These are phyloP conservation scores for Phenganax subtilis DNA, from an alignment of 92 coral and sea anemone species.

Conservation along the genomic window DNA sequence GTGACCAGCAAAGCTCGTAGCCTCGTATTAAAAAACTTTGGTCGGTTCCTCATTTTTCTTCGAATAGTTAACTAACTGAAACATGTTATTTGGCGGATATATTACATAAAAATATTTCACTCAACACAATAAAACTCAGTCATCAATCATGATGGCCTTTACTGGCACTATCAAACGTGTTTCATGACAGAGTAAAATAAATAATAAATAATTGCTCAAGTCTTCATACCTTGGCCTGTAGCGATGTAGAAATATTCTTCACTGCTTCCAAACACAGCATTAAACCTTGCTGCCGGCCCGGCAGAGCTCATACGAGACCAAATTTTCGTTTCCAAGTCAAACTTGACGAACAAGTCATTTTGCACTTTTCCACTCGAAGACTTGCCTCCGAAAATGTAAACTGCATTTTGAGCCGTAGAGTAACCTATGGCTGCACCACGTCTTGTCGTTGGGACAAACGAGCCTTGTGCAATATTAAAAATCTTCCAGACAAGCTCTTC, in stretches of 20 bases:
- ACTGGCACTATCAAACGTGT: too few relatives aligned
- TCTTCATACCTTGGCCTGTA: conserved; percentile 59
- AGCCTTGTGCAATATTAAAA: not conserved
- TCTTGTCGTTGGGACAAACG: conserved; percentile 40
- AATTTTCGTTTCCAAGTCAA: conserved; percentile 35
- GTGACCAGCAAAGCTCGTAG: too few relatives aligned
- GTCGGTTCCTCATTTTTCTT: too few relatives aligned
- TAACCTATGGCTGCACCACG: conserved; percentile 73
- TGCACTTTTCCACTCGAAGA: conserved; percentile 10
- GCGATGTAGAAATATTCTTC: conserved; percentile 55
- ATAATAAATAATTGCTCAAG: not conserved
- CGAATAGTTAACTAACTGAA: too few relatives aligned
- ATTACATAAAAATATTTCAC: too few relatives aligned
- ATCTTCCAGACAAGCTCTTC: conserved; percentile 34
- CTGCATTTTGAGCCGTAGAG: conserved; percentile 32
- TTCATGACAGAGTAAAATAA: too few relatives aligned
- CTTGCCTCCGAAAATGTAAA: conserved; percentile 66
- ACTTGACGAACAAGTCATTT: conserved; percentile 58
- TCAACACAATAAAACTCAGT: too few relatives aligned
- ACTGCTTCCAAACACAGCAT: conserved; percentile 71
- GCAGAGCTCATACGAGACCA: conserved; percentile 47
- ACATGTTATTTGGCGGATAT: too few relatives aligned
- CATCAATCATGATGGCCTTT: too few relatives aligned
- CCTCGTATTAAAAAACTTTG: too few relatives aligned
- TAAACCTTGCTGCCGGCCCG: conserved; percentile 46